These are phyloP conservation scores for Acanthosepion esculentum DNA, from an alignment of 2,888 invertebrate species.

Conservation along the genomic window DNA sequence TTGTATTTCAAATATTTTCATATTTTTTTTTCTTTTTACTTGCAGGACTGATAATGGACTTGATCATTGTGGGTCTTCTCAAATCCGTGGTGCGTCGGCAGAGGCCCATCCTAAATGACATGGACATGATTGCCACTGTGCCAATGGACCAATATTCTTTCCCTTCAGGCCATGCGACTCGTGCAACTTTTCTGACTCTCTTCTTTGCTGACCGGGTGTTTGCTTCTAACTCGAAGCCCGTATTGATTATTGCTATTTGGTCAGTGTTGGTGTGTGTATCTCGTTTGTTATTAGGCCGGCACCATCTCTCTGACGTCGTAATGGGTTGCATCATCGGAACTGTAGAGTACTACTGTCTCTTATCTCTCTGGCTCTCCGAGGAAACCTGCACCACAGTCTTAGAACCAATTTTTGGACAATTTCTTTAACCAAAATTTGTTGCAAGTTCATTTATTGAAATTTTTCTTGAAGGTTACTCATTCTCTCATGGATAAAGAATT, in stretches of 20 bases:
- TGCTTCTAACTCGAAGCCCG: slow-evolving; percentile 49
- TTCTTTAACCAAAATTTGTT: slow-evolving; percentile 49
- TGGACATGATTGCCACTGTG: slow-evolving; percentile 81
- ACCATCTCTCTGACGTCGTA: slow-evolving; percentile 89
- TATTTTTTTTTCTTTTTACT: neutral
- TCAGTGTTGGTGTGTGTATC: slow-evolving; percentile 84
- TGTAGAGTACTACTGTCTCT: slow-evolving; percentile 61
- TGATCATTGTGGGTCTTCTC: slow-evolving; percentile 83
- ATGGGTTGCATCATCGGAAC: slow-evolving; percentile 84
- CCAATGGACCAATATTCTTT: slow-evolving; percentile 90
- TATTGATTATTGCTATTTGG: slow-evolving; percentile 83
- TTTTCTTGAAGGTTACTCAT: no score
- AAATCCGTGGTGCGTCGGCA: slow-evolving; percentile 87
- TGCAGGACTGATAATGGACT: slow-evolving; percentile 85
- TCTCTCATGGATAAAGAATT: no score
- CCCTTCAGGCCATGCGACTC: slow-evolving; percentile 94
- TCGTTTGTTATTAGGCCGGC: slow-evolving; percentile 87
- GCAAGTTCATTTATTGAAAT: neutral
- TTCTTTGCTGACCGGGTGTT: slow-evolving; percentile 80
- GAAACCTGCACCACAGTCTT: slow-evolving; percentile 61
- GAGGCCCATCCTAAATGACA: slow-evolving; percentile 82
- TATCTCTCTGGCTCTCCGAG: slow-evolving; percentile 58
- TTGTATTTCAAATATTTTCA: no score
- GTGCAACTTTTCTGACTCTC: slow-evolving; percentile 85
- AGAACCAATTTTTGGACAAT: slow-evolving; percentile 66